Evolutionary conservation across 2,113 vertebrate genomes (phyloP).

Genomic region (Leucoraja erinaceus): DNA sequence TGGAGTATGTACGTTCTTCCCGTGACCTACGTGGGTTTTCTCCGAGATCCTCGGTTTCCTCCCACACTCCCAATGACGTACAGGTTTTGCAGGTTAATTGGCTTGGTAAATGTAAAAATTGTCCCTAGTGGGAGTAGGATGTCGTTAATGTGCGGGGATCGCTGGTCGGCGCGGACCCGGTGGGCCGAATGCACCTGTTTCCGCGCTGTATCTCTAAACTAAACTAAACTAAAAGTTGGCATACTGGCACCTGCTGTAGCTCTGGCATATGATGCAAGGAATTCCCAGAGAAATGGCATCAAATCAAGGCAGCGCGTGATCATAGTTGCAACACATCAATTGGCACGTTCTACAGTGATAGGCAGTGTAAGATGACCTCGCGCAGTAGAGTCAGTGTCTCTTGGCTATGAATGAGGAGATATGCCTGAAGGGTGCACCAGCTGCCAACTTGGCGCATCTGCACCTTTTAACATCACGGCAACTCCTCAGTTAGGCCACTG

Average conservation of each 20-base stretch:
- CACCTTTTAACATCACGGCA: background rate
- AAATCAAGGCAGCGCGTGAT: background rate
- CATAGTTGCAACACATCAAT: background rate
- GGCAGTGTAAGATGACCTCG: background rate
- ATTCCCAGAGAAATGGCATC: constrained; percentile 22
- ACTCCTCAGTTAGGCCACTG: background rate
- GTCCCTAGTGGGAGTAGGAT: too few species aligned
- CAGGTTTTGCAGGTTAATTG: too few species aligned
- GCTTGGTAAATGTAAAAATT: too few species aligned
- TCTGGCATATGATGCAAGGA: constrained; percentile 7
- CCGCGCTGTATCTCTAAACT: too few species aligned
- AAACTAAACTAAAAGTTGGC: background rate
- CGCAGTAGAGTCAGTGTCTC: background rate
- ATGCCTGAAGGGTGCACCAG: background rate
- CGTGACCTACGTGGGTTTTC: too few species aligned
- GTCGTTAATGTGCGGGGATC: too few species aligned
- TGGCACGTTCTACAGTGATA: too few species aligned
- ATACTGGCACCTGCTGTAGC: background rate
- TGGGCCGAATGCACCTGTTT: too few species aligned
- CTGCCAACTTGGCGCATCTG: background rate
- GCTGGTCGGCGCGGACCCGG: too few species aligned
- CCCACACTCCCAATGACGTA: too few species aligned
- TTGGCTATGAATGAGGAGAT: background rate
- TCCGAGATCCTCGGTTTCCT: too few species aligned
- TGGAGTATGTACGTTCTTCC: too few species aligned